Evolutionary conservation across 2,113 vertebrate genomes (phyloP), one percentile per base, ranked within the genome.

Genomic region (Sorex fumeus): DNA sequence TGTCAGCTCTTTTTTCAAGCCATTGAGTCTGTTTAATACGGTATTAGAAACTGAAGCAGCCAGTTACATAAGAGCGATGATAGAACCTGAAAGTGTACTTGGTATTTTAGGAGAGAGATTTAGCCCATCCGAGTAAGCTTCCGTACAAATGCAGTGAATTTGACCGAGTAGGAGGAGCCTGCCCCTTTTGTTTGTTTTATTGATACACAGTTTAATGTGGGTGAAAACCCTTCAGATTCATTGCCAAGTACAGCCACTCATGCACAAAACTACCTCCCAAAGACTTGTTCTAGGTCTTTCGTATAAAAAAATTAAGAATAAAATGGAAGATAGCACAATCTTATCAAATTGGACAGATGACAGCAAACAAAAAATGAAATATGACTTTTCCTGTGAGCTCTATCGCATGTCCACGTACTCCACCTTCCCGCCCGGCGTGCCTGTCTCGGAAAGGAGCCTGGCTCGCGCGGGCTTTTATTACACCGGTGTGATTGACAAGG

Each of bases 381-480:
- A 99, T 0, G 99, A 99, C 34, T 98, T 99, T 80, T 98, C 99
- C 0, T 99, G 98, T 97, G 99, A 99, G 64, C 98, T 99, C 74
- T 99, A 98, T 95, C 98, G 99, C 80, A 98, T 99, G 91, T 99
- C 99, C 0, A 99, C 99, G 0, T 99, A 98, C 76, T 99, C 99
- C 0, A 96, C 98, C 18, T 99, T 99, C 91, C 99, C 99, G 0
- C 0, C 81, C 0, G 98, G 98, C 0, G 96, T 96, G 0, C 97
- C 98, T 0, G 97, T 99, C 12, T 99, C 99, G 0, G 99, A 99
- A 93, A 98, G 99, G 57, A 99, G 98, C 84, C 98, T 99, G 66
- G 99, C 99, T 0, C 98, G 98, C 15, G 99, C 99, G 10, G 99
- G 99, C 0, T 99, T 99, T 97, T 99, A 99, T 95, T 99, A 99